Base-by-base conservation (phyloP, 2,797 vertebrate species). In the Malurus splendens region DNA sequence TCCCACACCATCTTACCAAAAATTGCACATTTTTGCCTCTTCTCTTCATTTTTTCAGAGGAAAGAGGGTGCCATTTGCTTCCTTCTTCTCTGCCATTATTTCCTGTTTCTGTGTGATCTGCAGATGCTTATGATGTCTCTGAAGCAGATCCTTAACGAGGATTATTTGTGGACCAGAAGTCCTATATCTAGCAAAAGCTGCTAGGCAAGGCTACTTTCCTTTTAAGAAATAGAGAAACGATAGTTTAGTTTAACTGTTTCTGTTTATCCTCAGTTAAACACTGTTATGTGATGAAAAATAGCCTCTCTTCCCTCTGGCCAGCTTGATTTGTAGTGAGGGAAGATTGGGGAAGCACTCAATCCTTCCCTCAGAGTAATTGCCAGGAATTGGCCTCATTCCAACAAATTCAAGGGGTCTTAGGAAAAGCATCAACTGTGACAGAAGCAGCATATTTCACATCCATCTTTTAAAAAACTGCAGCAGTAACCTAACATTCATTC, bases 261-360 rank as follows among this genome's bases (percentile, higher is more conserved):
- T 71, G 14, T 38, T 74, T 91, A 38, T 83, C 51, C 54, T 77
- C 36, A 45, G 4, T 56, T 52, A 83, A 86, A 55, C 50, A 28
- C 45, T 42, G 10, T 71, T 71, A 84, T 39, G 62, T 86, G 92
- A 87, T 52, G 62, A 72, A 74, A 96, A 92, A 94, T 62, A 90
- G 30, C 54, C n/a, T 72, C 41, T 82, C 25, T 51, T 80, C 23
- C 33, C 27, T 42, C 71, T 88, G 67, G 51, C 59, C 54, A 86
- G 79, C 48, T 81, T 91, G 85, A 88, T 87, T 50, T 74, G 50
- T 36, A 66, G 28, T 79, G 85, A 82, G 1, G 1, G 32, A 32
- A 66, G 56, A 42, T 22, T 28, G 38, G 61, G 55, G 65, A 87
- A 82, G 32, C 61, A 74, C 81, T 85, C 66, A 75, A 48, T 86